Percentiles rank a stretch among this genome's conserved stretches.
These are phyloP conservation scores for Philhelius pedissequus DNA, from an alignment of 2,888 invertebrate genomes.

Conservation along the genomic window DNA sequence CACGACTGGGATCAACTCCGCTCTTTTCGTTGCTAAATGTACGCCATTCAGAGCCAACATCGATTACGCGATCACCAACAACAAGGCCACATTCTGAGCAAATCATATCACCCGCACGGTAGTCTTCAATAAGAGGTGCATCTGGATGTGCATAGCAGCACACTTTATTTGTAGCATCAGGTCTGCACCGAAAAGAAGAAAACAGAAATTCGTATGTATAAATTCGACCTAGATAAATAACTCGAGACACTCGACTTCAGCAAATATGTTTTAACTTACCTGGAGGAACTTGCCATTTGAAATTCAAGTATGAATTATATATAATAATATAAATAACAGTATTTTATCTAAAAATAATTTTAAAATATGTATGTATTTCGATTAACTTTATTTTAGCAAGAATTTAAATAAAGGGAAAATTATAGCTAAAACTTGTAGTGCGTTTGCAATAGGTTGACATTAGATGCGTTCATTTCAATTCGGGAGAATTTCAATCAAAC, in stretches of 20 bases:
- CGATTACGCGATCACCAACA: slow-evolving; percentile 99
- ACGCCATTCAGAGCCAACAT: slow-evolving; percentile 99
- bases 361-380: no score
- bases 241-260: neutral
- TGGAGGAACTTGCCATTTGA: slow-evolving; percentile 71
- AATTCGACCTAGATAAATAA: slow-evolving; percentile 28
- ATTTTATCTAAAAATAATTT: no score
- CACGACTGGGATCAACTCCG: slow-evolving; percentile 98
- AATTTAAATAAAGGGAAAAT: no score
- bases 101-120: slow-evolving; percentile 97
- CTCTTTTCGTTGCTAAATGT: slow-evolving; percentile 99
- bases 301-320: neutral
- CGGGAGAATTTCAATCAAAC: no score
- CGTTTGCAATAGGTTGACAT: no score
- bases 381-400: no score
- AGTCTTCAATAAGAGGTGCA: slow-evolving; percentile 97
- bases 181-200: slow-evolving; percentile 78
- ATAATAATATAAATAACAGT: no score
- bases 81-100: slow-evolving; percentile 99
- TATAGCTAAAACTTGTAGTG: no score
- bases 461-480: no score
- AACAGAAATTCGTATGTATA: neutral
- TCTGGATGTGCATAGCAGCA: slow-evolving; percentile 97
- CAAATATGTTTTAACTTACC: slow-evolving; percentile 33
- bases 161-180: slow-evolving; percentile 86